Evolutionary conservation across 2,797 vertebrate genomes (phyloP).

Genomic region (Rhinichthys osculus): DNA sequence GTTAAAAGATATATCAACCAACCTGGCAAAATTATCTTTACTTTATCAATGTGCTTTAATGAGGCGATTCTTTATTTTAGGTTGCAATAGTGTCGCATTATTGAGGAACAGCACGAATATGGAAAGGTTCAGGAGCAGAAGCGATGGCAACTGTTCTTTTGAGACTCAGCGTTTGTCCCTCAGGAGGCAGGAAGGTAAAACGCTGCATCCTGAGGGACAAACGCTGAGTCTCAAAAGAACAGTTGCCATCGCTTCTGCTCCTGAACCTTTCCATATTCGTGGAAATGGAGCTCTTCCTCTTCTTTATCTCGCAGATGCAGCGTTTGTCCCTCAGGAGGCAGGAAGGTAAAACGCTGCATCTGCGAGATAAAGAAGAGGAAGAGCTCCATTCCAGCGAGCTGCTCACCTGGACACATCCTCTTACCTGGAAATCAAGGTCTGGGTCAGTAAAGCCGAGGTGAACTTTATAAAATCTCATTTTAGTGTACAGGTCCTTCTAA

Average conservation of each 20-base stretch:
- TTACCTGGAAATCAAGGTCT: conserved; percentile 65
- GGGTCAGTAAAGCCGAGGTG: neutral
- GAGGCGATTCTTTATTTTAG: neutral
- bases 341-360: conserved; percentile 59
- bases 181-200: conserved; percentile 50
- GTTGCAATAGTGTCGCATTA: conserved; percentile 17
- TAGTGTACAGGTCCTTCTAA: too few relatives aligned
- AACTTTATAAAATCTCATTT: neutral
- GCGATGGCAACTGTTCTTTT: conserved; percentile 67
- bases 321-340: conserved; percentile 39
- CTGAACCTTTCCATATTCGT: too few relatives aligned
- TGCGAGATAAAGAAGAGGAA: conserved; percentile 59
- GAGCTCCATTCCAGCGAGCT: conserved; percentile 65
- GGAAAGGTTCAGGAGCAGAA: conserved; percentile 70
- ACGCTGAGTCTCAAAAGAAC: too few relatives aligned
- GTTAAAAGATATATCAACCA: too few relatives aligned
- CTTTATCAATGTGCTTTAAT: neutral
- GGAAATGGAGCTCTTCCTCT: too few relatives aligned
- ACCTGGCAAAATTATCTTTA: too few relatives aligned
- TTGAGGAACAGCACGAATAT: conserved; percentile 70
- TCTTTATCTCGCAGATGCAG: too few relatives aligned
- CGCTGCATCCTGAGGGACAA: too few relatives aligned
- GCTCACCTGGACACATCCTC: conserved; percentile 71
- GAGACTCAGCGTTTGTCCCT: conserved; percentile 56
- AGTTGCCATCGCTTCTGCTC: too few relatives aligned